Base-by-base conservation (phyloP, 2,888 invertebrate species). In the Microplitis deprimator region DNA sequence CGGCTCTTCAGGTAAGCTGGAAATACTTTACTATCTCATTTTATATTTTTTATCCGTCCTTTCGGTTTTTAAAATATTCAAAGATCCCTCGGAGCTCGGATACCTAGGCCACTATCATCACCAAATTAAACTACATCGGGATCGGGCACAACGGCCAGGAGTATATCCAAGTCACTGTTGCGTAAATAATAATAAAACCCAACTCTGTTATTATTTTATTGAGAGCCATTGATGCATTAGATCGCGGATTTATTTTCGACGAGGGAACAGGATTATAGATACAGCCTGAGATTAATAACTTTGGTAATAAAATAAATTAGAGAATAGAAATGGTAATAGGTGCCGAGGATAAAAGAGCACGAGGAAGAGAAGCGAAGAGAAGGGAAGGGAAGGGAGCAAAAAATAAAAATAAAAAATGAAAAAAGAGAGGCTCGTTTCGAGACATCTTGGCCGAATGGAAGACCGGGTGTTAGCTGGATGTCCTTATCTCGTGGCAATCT, bases 401-500 rank as follows among this genome's bases (percentile, higher is more conserved):
- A 75, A 77, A 79, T 68, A 77, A 77, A 71, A 39, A n/a, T 39
- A 60, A 39, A 38, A 29, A 29, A 8, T 13, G 65, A 73, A 69
- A 50, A 65, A 79, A 65, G 68, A 76, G 72, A 78, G 77, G 79
- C 73, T 79, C 77, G 50, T 29, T 62, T 41, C 73, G 64, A 65
- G 73, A 73, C 72, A 65, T 73, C 65, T 73, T 73, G 73, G 67
- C 50, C 50, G 13, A 50, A 50, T 8, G 10, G 86, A 84, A 87
- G 85, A 84, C 87, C 88, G 89, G 89, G 89, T 89, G 89, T 89
- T 89, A 88, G 87, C 86, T 85, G 88, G 87, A 87, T 88, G 87
- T 83, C 84, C 89, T 89, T 89, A 89, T 89, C 89, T 87, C 85
- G 84, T 86, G 88, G 89, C 87, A 88, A 89, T 89, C 89, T 89